Evolutionary conservation across 1,140 invertebrate genomes (phyloP), one percentile per base, ranked within the genome.

Genomic region (Macrocentrus cingulum): DNA sequence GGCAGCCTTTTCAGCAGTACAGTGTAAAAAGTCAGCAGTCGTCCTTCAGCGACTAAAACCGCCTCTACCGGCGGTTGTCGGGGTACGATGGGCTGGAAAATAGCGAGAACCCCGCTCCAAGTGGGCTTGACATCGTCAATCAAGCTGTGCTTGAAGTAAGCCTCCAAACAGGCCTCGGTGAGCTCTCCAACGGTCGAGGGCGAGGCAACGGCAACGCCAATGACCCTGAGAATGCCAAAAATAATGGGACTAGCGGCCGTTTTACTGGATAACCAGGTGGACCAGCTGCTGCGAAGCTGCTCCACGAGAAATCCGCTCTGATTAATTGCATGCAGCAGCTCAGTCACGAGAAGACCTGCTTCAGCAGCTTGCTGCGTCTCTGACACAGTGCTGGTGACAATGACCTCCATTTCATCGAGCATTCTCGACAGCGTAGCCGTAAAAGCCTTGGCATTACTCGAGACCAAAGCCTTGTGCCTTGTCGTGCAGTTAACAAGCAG

Each of bases 321-420:
- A 66, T 83, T 83, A 1, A 83, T 67, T 3, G 80, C 69, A 5
- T 77, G 66, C 1, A 84, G 51, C 2, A 84, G 61, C 62, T 84
- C 83, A 4, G 75, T 76, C 13, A 83, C 64, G 16, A 83, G 53
- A 8, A 82, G 65, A 56, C 77, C 76, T 4, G 80, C 80, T 59
- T 85, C 80, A 13, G 75, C 74, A 55, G 82, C 77, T 60, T 82
- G 81, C 41, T 82, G 77, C 37, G 81, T 67, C 34, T 74, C 76
- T n/a, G 80, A 75, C 29, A 81, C 74, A 54, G 81, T 82, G 61
- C 77, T 79, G 3, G 69, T 70, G 51, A 85, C 80, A 7, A 85
- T 79, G 2, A 71, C 72, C 69, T 86, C 85, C 66, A 85, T 82
- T 62, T 87, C 84, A 42, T 85, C 82, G 9, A 87, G 66, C 67